Evolutionary conservation across 2,888 invertebrate genomes (phyloP).

Genomic region (Lobophora halterata): DNA sequence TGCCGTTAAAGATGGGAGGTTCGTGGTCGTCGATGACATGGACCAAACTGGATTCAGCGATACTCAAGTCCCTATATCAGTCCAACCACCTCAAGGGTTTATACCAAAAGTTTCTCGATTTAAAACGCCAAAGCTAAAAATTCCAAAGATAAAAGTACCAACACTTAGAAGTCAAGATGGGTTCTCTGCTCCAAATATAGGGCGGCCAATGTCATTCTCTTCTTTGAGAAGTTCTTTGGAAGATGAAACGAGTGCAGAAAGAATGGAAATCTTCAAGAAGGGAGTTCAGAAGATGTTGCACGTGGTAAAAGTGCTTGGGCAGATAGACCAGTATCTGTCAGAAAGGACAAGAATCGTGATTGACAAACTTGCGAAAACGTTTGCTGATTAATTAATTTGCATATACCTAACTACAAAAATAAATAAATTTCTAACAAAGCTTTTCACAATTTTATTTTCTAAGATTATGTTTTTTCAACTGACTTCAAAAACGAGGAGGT

Average conservation of each 20-base stretch:
- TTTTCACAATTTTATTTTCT: no score
- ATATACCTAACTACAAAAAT: background rate
- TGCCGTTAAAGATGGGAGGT: constrained; percentile 60
- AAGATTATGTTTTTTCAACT: no score
- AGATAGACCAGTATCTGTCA: constrained; percentile 67
- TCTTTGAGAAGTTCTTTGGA: constrained; percentile 40
- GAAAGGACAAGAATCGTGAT: constrained; percentile 66
- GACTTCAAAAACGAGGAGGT: no score
- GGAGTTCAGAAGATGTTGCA: constrained; percentile 69
- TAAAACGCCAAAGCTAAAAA: constrained; percentile 45
- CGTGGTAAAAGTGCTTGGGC: constrained; percentile 65
- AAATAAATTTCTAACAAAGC: background rate
- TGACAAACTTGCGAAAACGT: constrained; percentile 64
- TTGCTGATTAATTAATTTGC: constrained; percentile 46
- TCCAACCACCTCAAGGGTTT: constrained; percentile 58
- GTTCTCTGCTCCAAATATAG: constrained; percentile 49
- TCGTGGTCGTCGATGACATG: constrained; percentile 47
- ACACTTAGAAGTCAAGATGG: constrained; percentile 42
- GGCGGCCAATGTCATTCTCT: constrained; percentile 44
- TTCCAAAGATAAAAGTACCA: constrained; percentile 53
- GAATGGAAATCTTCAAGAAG: constrained; percentile 68
- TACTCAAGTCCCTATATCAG: constrained; percentile 46
- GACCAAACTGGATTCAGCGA: constrained; percentile 58
- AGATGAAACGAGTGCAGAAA: constrained; percentile 63
- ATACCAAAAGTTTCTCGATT: constrained; percentile 47